Evolutionary conservation across 2,797 vertebrate genomes (phyloP).

Genomic region (Crocidura indochinensis): DNA sequence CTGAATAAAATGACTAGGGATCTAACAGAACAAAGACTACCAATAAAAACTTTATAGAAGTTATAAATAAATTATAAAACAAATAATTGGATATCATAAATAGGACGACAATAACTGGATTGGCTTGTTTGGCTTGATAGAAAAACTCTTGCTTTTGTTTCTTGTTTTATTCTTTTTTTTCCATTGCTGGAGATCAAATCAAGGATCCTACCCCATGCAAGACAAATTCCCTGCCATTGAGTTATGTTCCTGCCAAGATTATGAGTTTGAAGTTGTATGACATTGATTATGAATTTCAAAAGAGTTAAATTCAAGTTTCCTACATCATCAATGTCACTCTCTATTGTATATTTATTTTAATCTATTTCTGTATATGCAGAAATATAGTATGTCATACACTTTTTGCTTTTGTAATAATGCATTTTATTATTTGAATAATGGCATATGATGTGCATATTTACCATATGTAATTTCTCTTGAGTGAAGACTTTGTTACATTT

Average conservation of each 20-base stretch:
- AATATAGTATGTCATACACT: too few species aligned
- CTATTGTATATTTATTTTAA: neutral
- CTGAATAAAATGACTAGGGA: conserved; percentile 6
- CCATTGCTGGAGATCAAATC: too few species aligned
- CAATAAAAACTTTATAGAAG: neutral
- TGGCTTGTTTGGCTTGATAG: neutral
- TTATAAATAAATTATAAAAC: neutral
- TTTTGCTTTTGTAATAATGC: too few species aligned
- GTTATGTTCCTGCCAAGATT: too few species aligned
- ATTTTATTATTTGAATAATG: too few species aligned
- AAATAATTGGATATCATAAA: neutral
- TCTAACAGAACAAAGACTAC: neutral
- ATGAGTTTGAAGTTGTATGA: neutral
- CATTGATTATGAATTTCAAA: neutral
- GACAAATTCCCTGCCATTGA: too few species aligned
- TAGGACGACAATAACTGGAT: neutral
- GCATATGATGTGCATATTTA: neutral
- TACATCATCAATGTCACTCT: neutral
- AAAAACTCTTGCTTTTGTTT: neutral
- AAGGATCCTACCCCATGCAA: too few species aligned
- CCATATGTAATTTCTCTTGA: neutral
- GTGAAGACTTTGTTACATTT: too few species aligned
- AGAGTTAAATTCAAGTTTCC: neutral
- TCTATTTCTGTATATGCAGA: neutral
- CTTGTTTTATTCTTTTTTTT: too few species aligned